Evolutionary conservation across 2,113 vertebrate species (phyloP).

Genomic region (Myodes glareolus): DNA sequence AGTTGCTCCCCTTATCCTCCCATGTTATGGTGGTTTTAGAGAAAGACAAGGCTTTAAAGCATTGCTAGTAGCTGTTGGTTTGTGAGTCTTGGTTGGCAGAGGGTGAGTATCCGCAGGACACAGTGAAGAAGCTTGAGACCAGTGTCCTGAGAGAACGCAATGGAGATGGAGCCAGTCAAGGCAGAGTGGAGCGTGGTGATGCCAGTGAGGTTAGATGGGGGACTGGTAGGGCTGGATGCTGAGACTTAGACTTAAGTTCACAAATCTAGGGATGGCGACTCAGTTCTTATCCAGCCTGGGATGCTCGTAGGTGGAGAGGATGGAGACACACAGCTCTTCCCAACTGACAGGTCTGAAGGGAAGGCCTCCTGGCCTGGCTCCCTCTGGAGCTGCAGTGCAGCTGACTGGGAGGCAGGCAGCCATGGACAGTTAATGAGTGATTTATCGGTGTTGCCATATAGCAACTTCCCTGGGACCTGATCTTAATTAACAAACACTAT

Average conservation of each 20-base stretch:
- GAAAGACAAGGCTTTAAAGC: neutral
- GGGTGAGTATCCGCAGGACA: rapidly evolving
- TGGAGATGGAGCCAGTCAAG: neutral
- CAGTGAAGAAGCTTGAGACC: neutral
- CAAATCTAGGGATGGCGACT: neutral
- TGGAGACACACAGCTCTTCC: rapidly evolving
- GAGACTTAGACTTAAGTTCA: neutral
- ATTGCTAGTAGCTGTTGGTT: neutral
- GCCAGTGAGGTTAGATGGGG: neutral
- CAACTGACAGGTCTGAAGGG: neutral
- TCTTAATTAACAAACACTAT: slow-evolving; percentile 85
- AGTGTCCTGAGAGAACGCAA: neutral
- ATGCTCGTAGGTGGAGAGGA: neutral
- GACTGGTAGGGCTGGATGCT: neutral
- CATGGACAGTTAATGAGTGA: slow-evolving; percentile 85
- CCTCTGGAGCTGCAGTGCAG: neutral
- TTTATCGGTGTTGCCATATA: slow-evolving; percentile 78
- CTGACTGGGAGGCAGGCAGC: slow-evolving; percentile 45
- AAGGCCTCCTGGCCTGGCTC: neutral
- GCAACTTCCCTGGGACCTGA: slow-evolving; percentile 79
- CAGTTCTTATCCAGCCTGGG: neutral
- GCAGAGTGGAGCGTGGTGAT: neutral
- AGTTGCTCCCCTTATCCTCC: neutral
- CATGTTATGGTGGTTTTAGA: neutral
- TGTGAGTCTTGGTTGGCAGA: neutral